Percentiles rank a stretch among this genome's conserved stretches.
These are phyloP conservation scores for Coilia nasus DNA, from an alignment of 2,797 vertebrate species.

Conservation along the genomic window DNA sequence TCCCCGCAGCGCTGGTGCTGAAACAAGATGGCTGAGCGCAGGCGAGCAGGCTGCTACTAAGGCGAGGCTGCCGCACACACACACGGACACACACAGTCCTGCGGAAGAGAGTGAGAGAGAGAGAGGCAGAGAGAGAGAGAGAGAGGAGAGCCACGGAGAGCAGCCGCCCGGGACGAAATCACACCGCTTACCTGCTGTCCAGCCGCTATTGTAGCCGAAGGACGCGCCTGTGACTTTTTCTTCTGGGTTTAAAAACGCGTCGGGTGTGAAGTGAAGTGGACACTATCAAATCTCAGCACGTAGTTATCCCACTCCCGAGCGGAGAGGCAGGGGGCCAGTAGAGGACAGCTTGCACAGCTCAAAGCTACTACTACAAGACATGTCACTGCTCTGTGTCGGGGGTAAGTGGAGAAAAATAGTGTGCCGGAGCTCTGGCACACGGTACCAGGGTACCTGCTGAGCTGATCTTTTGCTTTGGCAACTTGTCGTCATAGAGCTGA, in stretches of 20 bases:
- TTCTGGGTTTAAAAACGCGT: not conserved
- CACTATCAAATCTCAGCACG: conserved; percentile 57
- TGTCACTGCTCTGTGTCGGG: conserved; percentile 91
- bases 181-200: not conserved
- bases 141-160: not conserved
- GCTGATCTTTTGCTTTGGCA: not conserved
- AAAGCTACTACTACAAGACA: conserved; percentile 66
- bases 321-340: conserved; percentile 46
- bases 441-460: not conserved
- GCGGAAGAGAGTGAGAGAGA: conserved; percentile 60
- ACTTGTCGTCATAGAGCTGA: not conserved
- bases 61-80: conserved; percentile 47
- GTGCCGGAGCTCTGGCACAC: not conserved
- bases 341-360: conserved; percentile 62
- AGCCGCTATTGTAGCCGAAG: not conserved
- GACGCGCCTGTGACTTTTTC: not conserved
- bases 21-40: conserved; percentile 82
- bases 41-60: conserved; percentile 64
- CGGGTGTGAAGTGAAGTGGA: conserved; percentile 14
- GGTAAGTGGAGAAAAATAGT: conserved; percentile 69
- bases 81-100: conserved; percentile 33
- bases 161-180: not conserved
- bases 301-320: conserved; percentile 38
- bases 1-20: conserved; percentile 64
- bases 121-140: conserved; percentile 41